These are phyloP conservation scores for Marcusenius ussheri DNA, from an alignment of 2,113 vertebrate species.

Conservation along the genomic window DNA sequence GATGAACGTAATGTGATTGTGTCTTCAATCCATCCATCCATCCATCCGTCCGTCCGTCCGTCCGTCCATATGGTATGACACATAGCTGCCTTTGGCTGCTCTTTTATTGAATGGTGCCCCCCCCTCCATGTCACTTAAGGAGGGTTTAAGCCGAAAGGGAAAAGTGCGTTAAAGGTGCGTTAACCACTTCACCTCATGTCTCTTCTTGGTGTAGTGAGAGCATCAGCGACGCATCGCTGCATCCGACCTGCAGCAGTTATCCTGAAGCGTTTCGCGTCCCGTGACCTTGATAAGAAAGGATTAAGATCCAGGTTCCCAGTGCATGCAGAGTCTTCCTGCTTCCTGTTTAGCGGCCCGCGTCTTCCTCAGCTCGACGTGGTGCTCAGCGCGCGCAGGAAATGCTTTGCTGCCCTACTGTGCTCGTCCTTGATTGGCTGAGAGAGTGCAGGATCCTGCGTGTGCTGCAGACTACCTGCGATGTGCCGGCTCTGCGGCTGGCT, in stretches of 20 bases:
- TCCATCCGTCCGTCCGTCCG: not conserved
- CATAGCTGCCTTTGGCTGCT: not conserved
- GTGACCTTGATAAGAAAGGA: not conserved
- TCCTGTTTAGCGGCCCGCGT: not conserved
- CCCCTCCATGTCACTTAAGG: not conserved
- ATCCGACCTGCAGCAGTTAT: not conserved
- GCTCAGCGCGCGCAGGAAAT: not conserved
- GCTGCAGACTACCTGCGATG: constrained; percentile 21
- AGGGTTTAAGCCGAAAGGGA: not conserved
- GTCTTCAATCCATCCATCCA: not conserved
- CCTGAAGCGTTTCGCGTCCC: not conserved
- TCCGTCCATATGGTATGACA: not conserved
- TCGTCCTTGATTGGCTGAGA: not conserved
- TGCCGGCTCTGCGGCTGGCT: constrained; percentile 24
- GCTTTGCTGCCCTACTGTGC: not conserved
- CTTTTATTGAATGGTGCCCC: not conserved
- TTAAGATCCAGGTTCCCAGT: not conserved
- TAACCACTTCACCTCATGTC: not conserved
- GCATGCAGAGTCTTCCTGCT: not conserved
- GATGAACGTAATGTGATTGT: not conserved
- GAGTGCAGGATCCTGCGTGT: not conserved
- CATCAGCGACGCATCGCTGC: not conserved
- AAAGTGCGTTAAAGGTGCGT: not conserved
- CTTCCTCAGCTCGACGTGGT: not conserved
- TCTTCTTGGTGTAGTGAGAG: not conserved